Evolutionary conservation across 30 jellyfish, hydroid and myxozoan species (phyloP).

Genomic region (Chrysaora quinquecirrha): DNA sequence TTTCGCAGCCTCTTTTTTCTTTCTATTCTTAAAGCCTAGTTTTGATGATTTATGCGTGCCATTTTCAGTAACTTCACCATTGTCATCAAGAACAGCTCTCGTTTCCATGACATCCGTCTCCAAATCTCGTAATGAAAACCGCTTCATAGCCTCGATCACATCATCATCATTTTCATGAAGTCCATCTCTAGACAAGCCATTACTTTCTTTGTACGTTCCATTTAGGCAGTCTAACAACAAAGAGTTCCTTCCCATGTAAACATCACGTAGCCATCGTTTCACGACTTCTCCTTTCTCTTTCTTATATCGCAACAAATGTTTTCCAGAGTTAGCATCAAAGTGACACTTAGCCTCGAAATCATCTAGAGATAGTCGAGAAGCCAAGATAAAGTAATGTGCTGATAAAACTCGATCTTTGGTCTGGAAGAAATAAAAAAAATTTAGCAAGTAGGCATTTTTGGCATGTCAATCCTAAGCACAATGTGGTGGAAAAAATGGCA

Average conservation of each 20-base stretch:
- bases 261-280: slow-evolving; percentile 40
- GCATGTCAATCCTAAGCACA: background rate
- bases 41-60: background rate
- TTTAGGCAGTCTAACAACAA: background rate
- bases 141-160: slow-evolving; percentile 5
- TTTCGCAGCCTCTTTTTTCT: slow-evolving; percentile 5
- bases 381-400: slow-evolving; percentile 63
- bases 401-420: slow-evolving; percentile 31
- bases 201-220: background rate
- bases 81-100: slow-evolving; percentile 5
- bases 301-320: slow-evolving; percentile 21
- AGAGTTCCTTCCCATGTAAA: slow-evolving; percentile 26
- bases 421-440: slow-evolving; percentile 9
- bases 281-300: slow-evolving; percentile 13
- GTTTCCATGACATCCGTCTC: slow-evolving; percentile 29
- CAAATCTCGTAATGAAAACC: slow-evolving; percentile 45
- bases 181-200: background rate
- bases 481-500: background rate
- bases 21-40: background rate
- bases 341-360: slow-evolving; percentile 7
- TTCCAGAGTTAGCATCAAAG: slow-evolving; percentile 25
- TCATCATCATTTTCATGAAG: background rate
- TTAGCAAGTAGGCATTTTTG: background rate
- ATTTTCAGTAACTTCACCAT: slow-evolving; percentile 6
- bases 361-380: slow-evolving; percentile 16